phyloP scores from a whole-genome alignment of 2,888 invertebrate species.

The Gryllus longicercus region DNA sequence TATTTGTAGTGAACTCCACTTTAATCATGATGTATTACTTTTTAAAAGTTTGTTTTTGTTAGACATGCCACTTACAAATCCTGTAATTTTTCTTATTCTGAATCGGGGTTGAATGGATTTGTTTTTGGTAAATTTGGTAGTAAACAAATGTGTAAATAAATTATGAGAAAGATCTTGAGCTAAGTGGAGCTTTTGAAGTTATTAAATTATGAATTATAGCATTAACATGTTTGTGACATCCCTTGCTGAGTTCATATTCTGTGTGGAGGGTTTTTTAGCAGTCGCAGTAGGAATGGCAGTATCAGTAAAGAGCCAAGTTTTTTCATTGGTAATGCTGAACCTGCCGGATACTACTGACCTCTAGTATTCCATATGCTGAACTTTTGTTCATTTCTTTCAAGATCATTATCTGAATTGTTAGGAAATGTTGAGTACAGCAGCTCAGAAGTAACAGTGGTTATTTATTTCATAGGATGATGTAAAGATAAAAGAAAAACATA shows the following conservation, averaged over 20 bases:
- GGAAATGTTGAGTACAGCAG: slow-evolving; percentile 4
- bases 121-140: not conserved
- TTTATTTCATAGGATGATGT: slow-evolving; percentile 17
- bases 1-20: too few relatives aligned
- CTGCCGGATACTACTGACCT: not conserved
- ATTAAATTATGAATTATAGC: not conserved
- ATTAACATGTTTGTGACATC: not conserved
- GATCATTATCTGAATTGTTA: not conserved
- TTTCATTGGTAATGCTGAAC: not conserved
- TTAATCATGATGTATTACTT: too few relatives aligned
- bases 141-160: not conserved
- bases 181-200: not conserved
- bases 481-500: not conserved
- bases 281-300: not conserved
- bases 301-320: not conserved
- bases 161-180: not conserved
- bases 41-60: not conserved
- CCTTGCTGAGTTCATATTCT: not conserved
- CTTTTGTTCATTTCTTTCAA: not conserved
- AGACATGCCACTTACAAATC: not conserved
- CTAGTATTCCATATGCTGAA: not conserved
- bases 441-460: not conserved
- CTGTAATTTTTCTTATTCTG: not conserved
- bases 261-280: not conserved
- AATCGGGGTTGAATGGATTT: not conserved